Evolutionary conservation across 2,797 vertebrate species (phyloP), one percentile per base, ranked within the genome.

Genomic region (Hylomyscus alleni): DNA sequence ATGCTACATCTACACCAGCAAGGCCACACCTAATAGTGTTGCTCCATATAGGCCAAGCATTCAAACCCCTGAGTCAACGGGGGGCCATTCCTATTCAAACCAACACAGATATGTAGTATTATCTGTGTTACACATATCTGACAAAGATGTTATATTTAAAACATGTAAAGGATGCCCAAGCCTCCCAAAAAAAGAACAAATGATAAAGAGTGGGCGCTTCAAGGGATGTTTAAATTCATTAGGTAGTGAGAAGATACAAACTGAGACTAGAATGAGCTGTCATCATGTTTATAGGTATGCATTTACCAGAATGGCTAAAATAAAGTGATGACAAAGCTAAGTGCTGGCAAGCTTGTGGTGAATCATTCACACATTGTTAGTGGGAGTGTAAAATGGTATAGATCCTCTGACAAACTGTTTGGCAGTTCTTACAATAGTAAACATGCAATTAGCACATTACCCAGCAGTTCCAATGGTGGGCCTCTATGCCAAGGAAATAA

Each of bases 291-390:
- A 44, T 26, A 86, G n/a, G 75, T 37, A n/a, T 78, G 29, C 7
- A 34, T 47, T 17, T 89, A 75, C 90, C 34, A 91, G 84, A 86
- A 81, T 82, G 26, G 56, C 75, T 96, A 76, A 96, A 93, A 86
- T 93, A 87, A 83, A 84, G 54, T 31, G n/a, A 47, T 54, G 87
- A 65, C 34, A 75, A 40, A 72, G 50, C 29, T n/a, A 91, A 78
- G 82, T 93, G 40, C 26, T 50, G 22, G 15, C 11, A 37, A 86
- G 75, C n/a, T 91, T 89, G 78, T 72, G 15, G 19, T 56, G 15
- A 20, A 52, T 92, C 37, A 65, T 50, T 47, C 50, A 83, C 24
- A 86, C 58, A 52, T 40, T 84, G 56, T 62, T 81, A 37, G 13
- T 85, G 52, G 58, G 15, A 54, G 29, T 47, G 4, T 76, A 73